Conservation (phyloP, 1,140 invertebrate genomes). For the Acromyrmex echinatior region DNA sequence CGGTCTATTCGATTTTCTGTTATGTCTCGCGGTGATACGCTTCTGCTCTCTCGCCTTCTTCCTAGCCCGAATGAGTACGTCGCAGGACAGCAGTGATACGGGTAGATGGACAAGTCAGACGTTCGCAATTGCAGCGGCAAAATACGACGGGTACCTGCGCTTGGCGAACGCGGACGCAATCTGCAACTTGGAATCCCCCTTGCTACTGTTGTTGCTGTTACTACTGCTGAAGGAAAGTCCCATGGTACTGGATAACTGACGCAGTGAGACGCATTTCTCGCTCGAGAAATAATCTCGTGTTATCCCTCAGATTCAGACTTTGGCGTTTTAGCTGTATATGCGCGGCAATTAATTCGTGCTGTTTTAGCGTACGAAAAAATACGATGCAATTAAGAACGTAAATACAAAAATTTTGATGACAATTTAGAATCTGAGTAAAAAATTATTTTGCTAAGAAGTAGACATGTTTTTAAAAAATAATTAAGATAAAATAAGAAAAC, state of each 20-base stretch:
- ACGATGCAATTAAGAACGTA: conserved; percentile 3
- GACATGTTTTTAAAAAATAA: no score
- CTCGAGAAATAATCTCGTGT: conserved; percentile 15
- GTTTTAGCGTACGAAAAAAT: neutral
- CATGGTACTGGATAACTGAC: conserved; percentile 15
- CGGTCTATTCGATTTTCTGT: conserved; percentile 53
- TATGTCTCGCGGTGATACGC: conserved; percentile 6
- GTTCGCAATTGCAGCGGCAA: conserved; percentile 15
- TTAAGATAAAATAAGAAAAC: no score
- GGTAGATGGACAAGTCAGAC: conserved; percentile 28
- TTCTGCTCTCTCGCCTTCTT: neutral
- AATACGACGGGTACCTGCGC: neutral
- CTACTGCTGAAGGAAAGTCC: conserved; percentile 3
- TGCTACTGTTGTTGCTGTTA: neutral
- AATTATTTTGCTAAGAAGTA: no score
- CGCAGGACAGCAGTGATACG: conserved; percentile 21
- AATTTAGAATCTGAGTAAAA: no score
- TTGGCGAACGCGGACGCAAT: neutral
- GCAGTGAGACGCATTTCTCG: conserved; percentile 11
- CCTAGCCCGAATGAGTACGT: neutral
- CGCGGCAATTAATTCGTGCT: conserved; percentile 19
- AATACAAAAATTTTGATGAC: no score
- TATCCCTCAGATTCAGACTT: conserved; percentile 47
- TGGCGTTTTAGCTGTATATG: conserved; percentile 5
- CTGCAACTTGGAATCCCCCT: neutral